A percentile compares a stretch with the other conserved stretches of the same genome.
phyloP scores from a whole-genome alignment of 1,140 invertebrate genomes.

The Solen grandis region DNA sequence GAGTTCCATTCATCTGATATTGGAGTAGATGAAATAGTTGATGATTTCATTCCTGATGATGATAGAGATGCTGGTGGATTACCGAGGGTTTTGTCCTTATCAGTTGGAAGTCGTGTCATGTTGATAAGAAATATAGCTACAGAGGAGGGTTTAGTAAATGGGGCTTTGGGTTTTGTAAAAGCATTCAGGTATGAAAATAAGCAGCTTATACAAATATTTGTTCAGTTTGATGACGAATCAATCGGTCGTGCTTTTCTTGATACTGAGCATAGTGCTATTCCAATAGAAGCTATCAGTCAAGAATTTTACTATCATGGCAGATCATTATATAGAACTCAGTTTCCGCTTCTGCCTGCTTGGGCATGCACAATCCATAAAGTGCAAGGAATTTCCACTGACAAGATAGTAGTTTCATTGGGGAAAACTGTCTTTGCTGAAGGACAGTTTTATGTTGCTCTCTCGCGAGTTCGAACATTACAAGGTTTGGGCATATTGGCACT shows the following conservation, averaged over 20 bases:
- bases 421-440: background rate
- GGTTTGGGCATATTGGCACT: background rate
- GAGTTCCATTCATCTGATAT: background rate
- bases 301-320: background rate
- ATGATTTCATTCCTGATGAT: slow-evolving; percentile 27
- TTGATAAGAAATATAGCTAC: slow-evolving; percentile 40
- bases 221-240: background rate
- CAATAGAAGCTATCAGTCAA: background rate
- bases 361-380: background rate
- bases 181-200: background rate
- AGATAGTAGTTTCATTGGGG: background rate
- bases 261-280: background rate
- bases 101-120: slow-evolving; percentile 27
- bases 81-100: background rate
- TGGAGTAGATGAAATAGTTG: background rate
- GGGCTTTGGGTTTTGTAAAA: slow-evolving; percentile 38
- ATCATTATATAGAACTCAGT: background rate
- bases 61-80: slow-evolving; percentile 33
- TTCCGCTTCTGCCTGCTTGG: background rate
- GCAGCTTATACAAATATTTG: background rate
- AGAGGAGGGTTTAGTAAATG: slow-evolving; percentile 35
- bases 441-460: background rate
- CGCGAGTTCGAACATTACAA: background rate
- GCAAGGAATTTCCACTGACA: background rate
- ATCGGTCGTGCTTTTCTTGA: slow-evolving; percentile 4